Base-by-base conservation (phyloP, 2,888 invertebrate species). In the Trissoscelio sp. region DNA sequence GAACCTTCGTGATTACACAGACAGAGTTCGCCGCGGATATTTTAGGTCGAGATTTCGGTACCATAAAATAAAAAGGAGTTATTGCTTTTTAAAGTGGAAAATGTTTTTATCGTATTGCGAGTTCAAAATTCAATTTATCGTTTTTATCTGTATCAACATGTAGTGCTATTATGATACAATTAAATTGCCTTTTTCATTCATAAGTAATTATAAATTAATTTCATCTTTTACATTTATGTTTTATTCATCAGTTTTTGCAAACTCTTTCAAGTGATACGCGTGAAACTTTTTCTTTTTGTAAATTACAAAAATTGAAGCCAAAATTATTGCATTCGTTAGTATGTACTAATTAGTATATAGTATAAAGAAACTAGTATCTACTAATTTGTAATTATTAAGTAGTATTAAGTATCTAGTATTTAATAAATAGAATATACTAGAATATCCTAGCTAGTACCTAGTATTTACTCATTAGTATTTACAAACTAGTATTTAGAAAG, bases 1-100 rank as follows among this genome's bases (percentile, higher is more conserved):
- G 46, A 46, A 58, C 12, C 16, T 18, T 7, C 31, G 28, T 42
- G 51, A 72, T 62, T 72, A 51, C 51, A 37, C 22, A 14, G 2
- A 28, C 20, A 46, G 28, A 62, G 24, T 28, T 24, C 16, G 16
- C 1, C 14, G 0, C 16, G 28, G 24, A 20, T 28, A 60, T 72
- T 72, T 53, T 31, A 42, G 60, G 11, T 72, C 39, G 60, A 22
- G 51, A 51, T 46, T 39, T 48, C 24, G 9, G 37, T 39, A 3
- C 31, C 28, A 42, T 39, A n/a, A 51, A 51, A 60, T 58, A 60
- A 53, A 60, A 62, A 31, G 42, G n/a, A 51, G 60, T 70, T 70
- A 60, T 60, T 70, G 60, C 57, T 42, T 67, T 67, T 57, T 31
- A 69, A 69, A 42, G 20, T 57, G 57, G 46, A 69, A 46, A 66